A percentile compares a stretch with the other conserved stretches of the same genome.
These are phyloP conservation scores for Andrena trimmerana DNA, from an alignment of 2,888 invertebrate species.

Conservation along the genomic window DNA sequence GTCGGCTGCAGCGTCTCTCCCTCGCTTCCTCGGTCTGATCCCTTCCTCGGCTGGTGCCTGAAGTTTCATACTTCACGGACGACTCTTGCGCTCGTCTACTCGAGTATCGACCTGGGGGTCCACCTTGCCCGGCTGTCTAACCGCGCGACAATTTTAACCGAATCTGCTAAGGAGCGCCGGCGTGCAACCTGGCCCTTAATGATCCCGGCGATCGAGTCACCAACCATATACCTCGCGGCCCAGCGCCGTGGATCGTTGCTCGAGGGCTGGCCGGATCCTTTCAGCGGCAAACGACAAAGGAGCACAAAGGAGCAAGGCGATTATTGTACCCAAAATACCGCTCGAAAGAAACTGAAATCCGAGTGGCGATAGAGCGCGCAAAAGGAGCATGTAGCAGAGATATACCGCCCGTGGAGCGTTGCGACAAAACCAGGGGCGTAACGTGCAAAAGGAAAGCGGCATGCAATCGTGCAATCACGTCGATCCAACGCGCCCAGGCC, in stretches of 20 bases:
- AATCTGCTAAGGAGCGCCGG: neutral
- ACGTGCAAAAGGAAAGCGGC: conserved; percentile 64
- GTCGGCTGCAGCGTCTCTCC: conserved; percentile 2
- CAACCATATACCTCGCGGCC: neutral
- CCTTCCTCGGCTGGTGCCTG: neutral
- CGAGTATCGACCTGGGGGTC: neutral
- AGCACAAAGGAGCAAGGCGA: conserved; percentile 17
- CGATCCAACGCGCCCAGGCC: conserved; percentile 68
- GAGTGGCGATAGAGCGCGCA: conserved; percentile 26
- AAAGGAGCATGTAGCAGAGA: conserved; percentile 45
- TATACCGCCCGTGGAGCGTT: conserved; percentile 55
- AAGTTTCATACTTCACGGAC: neutral
- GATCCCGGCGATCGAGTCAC: neutral
- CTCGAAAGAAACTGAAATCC: conserved; percentile 45
- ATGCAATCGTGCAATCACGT: conserved; percentile 70
- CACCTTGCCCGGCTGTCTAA: neutral
- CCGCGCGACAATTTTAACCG: neutral
- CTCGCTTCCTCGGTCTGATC: conserved; percentile 11
- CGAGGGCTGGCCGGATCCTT: neutral
- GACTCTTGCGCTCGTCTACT: neutral
- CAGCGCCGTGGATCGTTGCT: neutral
- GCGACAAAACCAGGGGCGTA: conserved; percentile 67
- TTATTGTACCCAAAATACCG: conserved; percentile 12
- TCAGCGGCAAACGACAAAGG: neutral
- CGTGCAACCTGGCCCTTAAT: neutral